Evolutionary conservation across 64 coral and sea anemone genomes (phyloP).

Genomic region (Actinia tenebrosa): DNA sequence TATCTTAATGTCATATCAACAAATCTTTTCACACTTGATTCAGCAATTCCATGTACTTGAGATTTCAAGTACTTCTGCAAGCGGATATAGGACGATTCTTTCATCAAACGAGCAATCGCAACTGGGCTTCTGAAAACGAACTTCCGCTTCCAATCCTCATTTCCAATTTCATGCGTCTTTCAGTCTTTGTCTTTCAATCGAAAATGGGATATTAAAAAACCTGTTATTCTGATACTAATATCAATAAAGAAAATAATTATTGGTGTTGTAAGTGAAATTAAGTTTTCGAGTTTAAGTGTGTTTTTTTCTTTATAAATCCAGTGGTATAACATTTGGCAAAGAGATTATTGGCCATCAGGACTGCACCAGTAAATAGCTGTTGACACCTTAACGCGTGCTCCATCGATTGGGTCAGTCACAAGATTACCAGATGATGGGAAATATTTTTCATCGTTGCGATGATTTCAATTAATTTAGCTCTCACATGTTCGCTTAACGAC

Average conservation of each 20-base stretch:
- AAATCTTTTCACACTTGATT: neutral
- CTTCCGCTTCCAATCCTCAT: neutral
- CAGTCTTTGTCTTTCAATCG: neutral
- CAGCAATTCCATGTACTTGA: neutral
- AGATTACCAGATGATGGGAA: neutral
- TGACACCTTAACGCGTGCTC: neutral
- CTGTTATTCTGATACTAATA: neutral
- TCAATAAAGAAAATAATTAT: neutral
- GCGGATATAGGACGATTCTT: neutral
- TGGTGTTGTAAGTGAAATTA: neutral
- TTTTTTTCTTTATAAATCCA: neutral
- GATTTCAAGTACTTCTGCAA: neutral
- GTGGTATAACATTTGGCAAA: neutral
- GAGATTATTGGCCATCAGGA: neutral
- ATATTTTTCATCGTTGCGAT: neutral
- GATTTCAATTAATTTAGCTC: conserved; percentile 6
- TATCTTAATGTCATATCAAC: neutral
- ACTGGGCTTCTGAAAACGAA: neutral
- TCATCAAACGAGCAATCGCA: neutral
- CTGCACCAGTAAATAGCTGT: neutral
- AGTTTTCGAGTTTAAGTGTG: neutral
- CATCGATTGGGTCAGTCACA: neutral
- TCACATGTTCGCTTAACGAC: neutral
- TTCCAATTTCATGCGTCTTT: neutral
- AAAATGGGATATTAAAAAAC: neutral